Evolutionary conservation across 1,140 invertebrate species (phyloP), one percentile per base, ranked within the genome.

Genomic region (Carposina sasakii): DNA sequence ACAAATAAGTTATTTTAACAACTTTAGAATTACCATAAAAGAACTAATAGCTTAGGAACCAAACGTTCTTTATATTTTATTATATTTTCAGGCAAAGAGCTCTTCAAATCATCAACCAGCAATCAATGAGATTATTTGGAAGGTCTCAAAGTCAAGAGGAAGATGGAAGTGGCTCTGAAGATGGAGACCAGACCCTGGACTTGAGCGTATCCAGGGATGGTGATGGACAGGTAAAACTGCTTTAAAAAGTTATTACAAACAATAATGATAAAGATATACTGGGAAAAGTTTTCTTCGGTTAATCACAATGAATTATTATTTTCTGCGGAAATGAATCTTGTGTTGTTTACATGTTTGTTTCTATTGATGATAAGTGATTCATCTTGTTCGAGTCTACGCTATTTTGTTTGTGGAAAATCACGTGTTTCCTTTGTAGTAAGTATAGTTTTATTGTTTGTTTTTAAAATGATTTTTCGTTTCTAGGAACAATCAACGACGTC

Each of bases 221-320:
- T 17, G 85, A 86, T 62, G 83, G 81, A 49, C 85, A 85, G 74
- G 85, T 86, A 67, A n/a, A n/a, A n/a, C n/a, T n/a, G n/a, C n/a
- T n/a, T n/a, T n/a, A n/a, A n/a, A n/a, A n/a, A n/a, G n/a, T n/a
- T n/a, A n/a, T n/a, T n/a, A n/a, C n/a, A n/a, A n/a, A n/a, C n/a
- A n/a, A n/a, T n/a, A n/a, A n/a, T n/a, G n/a, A n/a, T n/a, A n/a
- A n/a, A 39, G 22, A 8, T 13, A 39, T 21, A 3, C 15, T 5
- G 10, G 3, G 3, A 5, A 33, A 21, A 39, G 5, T 39, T 39
- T 6, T 28, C 6, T 28, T 12, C 24, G 6, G 6, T 28, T 6
- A 28, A n/a, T n/a, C n/a, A n/a, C n/a, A n/a, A n/a, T n/a, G n/a
- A n/a, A n/a, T n/a, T n/a, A n/a, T n/a, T n/a, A n/a, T n/a, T n/a